Conservation (phyloP, 2,888 invertebrate species). For the Orthonevra nobilis region DNA sequence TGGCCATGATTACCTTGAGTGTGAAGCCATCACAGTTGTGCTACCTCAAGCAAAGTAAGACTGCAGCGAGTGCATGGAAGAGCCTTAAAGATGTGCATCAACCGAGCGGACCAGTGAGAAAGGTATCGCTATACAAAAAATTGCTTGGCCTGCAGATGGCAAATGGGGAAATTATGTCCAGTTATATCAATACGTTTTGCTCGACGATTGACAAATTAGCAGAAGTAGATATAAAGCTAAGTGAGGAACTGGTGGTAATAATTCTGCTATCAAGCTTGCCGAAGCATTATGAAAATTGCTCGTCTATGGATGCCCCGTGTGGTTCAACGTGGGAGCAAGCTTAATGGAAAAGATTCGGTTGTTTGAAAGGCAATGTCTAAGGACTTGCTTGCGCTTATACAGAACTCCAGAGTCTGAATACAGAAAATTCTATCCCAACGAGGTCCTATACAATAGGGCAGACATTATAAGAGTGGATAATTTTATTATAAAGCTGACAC, state of each 20-base stretch:
- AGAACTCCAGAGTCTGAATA: too few species aligned
- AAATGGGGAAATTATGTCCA: conserved; percentile 33
- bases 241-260: conserved; percentile 35
- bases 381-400: too few species aligned
- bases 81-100: conserved; percentile 48
- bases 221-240: conserved; percentile 26
- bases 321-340: too few species aligned
- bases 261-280: conserved; percentile 40
- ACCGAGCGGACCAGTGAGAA: conserved; percentile 53
- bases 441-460: too few species aligned
- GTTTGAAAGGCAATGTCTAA: too few species aligned
- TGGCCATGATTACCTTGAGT: conserved; percentile 42
- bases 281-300: too few species aligned
- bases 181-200: conserved; percentile 41
- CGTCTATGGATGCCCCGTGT: too few species aligned
- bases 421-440: too few species aligned
- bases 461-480: too few species aligned
- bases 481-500: too few species aligned
- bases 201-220: conserved; percentile 47
- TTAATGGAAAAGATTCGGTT: too few species aligned
- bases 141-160: conserved; percentile 47
- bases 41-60: conserved; percentile 38
- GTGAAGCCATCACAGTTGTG: conserved; percentile 49
- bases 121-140: conserved; percentile 58
- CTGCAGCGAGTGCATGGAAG: conserved; percentile 46